Evolutionary conservation across 2,113 vertebrate species (phyloP), one percentile per base, ranked within the genome.

Genomic region (Daboia siamensis): DNA sequence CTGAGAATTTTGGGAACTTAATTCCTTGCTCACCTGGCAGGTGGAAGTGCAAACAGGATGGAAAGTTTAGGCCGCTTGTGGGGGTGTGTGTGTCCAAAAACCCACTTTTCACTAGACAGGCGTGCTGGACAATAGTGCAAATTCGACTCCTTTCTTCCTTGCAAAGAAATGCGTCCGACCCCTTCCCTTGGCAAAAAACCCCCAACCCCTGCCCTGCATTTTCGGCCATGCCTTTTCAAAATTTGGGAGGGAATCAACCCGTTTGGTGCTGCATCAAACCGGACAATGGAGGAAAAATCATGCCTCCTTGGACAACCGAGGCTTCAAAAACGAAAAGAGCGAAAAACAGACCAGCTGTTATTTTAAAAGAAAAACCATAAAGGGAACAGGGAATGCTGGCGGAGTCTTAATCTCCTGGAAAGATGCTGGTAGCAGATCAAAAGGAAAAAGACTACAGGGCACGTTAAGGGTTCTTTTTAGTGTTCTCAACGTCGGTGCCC

Each of bases 241-340:
- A 87, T 95, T 64, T 52, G 64, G 39, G 44, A 86, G 91, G 80
- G 26, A 51, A 56, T 23, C n/a, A 3, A 23, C 55, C 55, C 55
- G 55, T 20, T 56, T 56, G 69, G 69, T 39, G 33, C 33, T 20
- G 7, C 17, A 3, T 23, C 24, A 46, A 9, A 24, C 56, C 39
- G 0, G 90, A 57, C 11, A 85, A n/a, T 10, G 3, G 84, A 57
- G 46, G 33, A 12, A 9, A 48, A 24, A 2, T 44, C 5, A 29
- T 11, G 6, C 93, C 74, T 57, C 92, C 95, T 95, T 94, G 6
- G 48, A 90, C 90, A 94, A 90, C 93, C 55, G 46, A 94, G 93
- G 93, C 94, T 91, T 94, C 84, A 91, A 94, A 64, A 94, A 96
- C 39, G 93, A 95, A 90, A 95, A 96, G 91, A 95, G 3, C 3